Percentiles rank a stretch among this genome's conserved stretches.
Conservation (phyloP, 35 echinoderm and acorn worm species). For the Ptychodera flava region DNA sequence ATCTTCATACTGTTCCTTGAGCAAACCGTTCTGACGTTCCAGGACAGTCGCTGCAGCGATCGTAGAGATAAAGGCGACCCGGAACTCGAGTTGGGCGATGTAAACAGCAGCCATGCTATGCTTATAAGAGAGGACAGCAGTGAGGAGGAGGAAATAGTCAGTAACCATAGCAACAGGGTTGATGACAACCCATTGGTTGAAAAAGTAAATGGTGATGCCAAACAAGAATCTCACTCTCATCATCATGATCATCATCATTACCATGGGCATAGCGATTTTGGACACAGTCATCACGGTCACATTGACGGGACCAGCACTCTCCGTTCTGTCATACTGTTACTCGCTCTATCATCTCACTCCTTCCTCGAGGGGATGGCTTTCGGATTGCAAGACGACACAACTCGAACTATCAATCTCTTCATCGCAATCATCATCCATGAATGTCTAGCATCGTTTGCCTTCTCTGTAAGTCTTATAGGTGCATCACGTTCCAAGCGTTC, state of each 20-base stretch:
- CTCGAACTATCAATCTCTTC: conserved; percentile 52
- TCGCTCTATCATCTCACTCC: conserved; percentile 86
- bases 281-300: conserved; percentile 69
- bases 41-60: conserved; percentile 5
- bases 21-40: conserved; percentile 40
- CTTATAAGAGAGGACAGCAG: conserved; percentile 9
- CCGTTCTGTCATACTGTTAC: conserved; percentile 63
- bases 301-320: conserved; percentile 24
- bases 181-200: background rate
- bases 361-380: conserved; percentile 96
- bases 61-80: background rate
- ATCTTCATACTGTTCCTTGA: conserved; percentile 83
- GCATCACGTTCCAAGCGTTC: conserved; percentile 23
- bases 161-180: conserved; percentile 9
- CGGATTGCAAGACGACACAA: conserved; percentile 65
- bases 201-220: conserved; percentile 4
- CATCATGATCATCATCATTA: conserved; percentile 31
- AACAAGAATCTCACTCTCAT: background rate
- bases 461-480: conserved; percentile 72
- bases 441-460: conserved; percentile 82
- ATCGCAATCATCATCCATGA: conserved; percentile 83
- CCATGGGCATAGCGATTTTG: conserved; percentile 25
- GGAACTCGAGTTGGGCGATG: background rate
- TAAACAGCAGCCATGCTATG: background rate
- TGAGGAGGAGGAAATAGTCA: conserved; percentile 38